Evolutionary conservation across 2,113 vertebrate genomes (phyloP), one percentile per base, ranked within the genome.

Genomic region (Chaetodon auriga): DNA sequence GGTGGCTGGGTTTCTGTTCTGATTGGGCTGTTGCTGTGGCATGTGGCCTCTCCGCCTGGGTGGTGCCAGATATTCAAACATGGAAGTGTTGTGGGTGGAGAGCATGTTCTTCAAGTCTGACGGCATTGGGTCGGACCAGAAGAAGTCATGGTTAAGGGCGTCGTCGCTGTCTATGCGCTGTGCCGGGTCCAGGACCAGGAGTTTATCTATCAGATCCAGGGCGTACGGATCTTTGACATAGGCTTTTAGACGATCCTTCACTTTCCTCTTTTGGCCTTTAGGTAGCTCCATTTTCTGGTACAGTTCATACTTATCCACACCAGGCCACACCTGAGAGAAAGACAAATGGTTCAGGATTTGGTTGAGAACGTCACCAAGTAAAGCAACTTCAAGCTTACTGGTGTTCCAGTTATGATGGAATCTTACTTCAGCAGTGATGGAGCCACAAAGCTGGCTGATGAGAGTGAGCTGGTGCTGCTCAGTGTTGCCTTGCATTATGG

Each of bases 111-210:
- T 99, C 76, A 99, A 96, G 93, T 99, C 98, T 0, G 98, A 99
- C 0, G 98, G 98, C 98, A 99, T 99, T 41, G 98, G 98, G 92
- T 99, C 98, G 0, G 97, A 99, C 98, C 98, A 99, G 95, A 99
- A 99, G 95, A 99, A 99, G 93, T 99, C 98, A 0, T 99, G 98
- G 92, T 99, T 99, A 63, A 99, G 96, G 0, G 98, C 98, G 0
- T 99, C 98, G 0, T 99, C 98, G 0, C 98, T 99, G 94, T 99
- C 98, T 0, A 94, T 97, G 54, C 98, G 96, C 91, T 98, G 97
- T 0, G 96, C 92, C 0, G 98, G 98, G 45, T 99, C 98, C 82
- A 99, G 95, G n/a, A 99, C 98, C 78, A 99, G 95, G n/a, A 99
- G 91, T 70, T 97, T 99, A 79, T 99, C 98, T 0, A 99, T 99